Evolutionary conservation across 2,888 invertebrate genomes (phyloP).

Genomic region (Tetragonula carbonaria): DNA sequence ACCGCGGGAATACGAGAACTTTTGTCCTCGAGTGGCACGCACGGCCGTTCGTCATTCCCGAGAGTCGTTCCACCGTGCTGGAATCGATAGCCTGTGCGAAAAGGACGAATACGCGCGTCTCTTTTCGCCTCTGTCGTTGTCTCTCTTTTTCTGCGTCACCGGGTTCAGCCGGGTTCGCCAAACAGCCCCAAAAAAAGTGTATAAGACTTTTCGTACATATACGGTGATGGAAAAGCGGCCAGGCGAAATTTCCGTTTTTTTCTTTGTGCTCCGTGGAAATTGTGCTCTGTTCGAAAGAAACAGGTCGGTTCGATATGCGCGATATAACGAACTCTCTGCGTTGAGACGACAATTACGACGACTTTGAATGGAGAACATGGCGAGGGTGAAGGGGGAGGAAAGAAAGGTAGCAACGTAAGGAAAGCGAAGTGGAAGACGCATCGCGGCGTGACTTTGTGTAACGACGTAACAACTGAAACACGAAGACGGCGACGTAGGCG

Average conservation of each 20-base stretch:
- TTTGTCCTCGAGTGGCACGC: conserved; percentile 67
- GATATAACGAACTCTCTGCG: neutral
- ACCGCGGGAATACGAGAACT: conserved; percentile 72
- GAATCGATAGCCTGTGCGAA: conserved; percentile 69
- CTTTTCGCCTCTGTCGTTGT: neutral
- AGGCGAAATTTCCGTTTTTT: neutral
- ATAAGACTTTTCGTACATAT: neutral
- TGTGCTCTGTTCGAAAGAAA: neutral
- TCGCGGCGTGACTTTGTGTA: neutral
- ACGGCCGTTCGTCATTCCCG: conserved; percentile 74
- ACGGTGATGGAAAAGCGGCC: neutral
- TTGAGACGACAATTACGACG: neutral
- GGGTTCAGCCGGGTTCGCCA: neutral
- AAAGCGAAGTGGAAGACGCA: conserved; percentile 1
- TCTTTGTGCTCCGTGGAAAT: neutral
- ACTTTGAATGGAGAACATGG: too few relatives aligned
- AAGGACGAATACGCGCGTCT: conserved; percentile 44
- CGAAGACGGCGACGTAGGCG: neutral
- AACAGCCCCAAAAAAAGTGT: neutral
- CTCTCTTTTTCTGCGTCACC: neutral
- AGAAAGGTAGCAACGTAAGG: neutral
- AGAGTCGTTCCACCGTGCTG: conserved; percentile 46
- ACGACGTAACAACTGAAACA: neutral
- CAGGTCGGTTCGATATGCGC: neutral
- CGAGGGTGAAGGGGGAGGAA: neutral